Evolutionary conservation across 1,140 invertebrate genomes (phyloP).

Genomic region (Gryon sp.): DNA sequence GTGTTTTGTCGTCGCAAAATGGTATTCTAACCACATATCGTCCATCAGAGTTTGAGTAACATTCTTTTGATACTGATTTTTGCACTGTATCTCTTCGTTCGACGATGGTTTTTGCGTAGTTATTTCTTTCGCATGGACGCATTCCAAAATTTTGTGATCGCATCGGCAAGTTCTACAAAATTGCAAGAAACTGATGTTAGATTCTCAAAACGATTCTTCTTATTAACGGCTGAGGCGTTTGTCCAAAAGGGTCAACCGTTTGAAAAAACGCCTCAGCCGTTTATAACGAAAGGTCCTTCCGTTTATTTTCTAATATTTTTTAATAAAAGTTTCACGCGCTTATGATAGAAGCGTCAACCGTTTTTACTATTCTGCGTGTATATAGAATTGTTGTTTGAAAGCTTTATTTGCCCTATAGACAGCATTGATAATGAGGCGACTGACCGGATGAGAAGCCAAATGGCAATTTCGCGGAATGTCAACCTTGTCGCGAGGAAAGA

Average conservation of each 20-base stretch:
- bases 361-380: slow-evolving; percentile 50
- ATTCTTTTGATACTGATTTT: not conserved
- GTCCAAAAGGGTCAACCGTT: too few relatives aligned
- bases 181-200: slow-evolving; percentile 3
- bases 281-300: too few relatives aligned
- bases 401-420: slow-evolving; percentile 46
- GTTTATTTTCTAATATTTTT: too few relatives aligned
- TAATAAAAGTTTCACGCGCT: too few relatives aligned
- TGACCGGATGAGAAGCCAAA: slow-evolving; percentile 48
- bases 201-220: not conserved
- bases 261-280: too few relatives aligned
- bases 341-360: too few relatives aligned
- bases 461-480: slow-evolving; percentile 41
- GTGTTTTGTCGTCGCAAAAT: not conserved
- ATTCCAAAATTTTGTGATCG: slow-evolving; percentile 41
- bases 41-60: not conserved
- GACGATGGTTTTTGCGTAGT: not conserved
- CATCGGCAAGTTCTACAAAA: slow-evolving; percentile 7
- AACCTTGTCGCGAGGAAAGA: slow-evolving; percentile 32
- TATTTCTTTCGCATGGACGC: slow-evolving; percentile 41
- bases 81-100: not conserved
- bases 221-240: slow-evolving; percentile 19
- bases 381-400: slow-evolving; percentile 14
- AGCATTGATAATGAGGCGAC: slow-evolving; percentile 50
- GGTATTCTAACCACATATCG: not conserved